Evolutionary conservation across 2,113 vertebrate genomes (phyloP), one percentile per base, ranked within the genome.

Genomic region (Amphilophus citrinellus): DNA sequence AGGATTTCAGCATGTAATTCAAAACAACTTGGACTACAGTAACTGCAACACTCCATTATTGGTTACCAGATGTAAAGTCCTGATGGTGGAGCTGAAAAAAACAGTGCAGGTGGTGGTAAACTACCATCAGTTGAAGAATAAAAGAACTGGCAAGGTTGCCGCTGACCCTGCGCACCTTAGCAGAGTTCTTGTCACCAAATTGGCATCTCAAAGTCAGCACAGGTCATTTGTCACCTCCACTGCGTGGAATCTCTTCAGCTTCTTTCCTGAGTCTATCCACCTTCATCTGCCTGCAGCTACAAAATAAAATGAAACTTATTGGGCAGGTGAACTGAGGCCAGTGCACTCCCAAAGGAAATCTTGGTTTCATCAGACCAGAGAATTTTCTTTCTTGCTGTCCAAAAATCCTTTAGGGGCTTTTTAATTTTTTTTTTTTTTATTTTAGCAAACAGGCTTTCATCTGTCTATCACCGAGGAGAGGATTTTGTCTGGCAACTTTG

Each of bases 111-210:
- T 62, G 66, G 73, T 85, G 66, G 73, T 85, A 62, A 86, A 73
- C 63, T 76, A 57, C 77, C 61, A 89, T 89, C 79, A 88, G 77
- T 88, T 84, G 89, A 83, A 77, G 66, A 60, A 56, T 62, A 77
- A 76, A 30, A 20, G 27, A 73, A 44, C 47, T 85, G 87, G 85
- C 62, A 44, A 79, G 71, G 47, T 42, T 57, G n/a, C 39, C 20
- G 53, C 79, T 83, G 81, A 86, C 79, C 89, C 39, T 42, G 15
- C 27, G 30, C 80, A 61, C 47, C 78, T 56, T 37, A 17, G 77
- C 77, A 60, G 42, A 50, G 5, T 56, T 47, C 77, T 66, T 53
- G 66, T 80, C 83, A 75, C 80, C 53, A 56, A 71, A 66, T 50
- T 73, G 61, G 59, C 76, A 56, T 68, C 24, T 87, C 80, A 82